These are phyloP conservation scores for Conchocele bisecta DNA, from an alignment of 2,888 invertebrate species.

Conservation along the genomic window DNA sequence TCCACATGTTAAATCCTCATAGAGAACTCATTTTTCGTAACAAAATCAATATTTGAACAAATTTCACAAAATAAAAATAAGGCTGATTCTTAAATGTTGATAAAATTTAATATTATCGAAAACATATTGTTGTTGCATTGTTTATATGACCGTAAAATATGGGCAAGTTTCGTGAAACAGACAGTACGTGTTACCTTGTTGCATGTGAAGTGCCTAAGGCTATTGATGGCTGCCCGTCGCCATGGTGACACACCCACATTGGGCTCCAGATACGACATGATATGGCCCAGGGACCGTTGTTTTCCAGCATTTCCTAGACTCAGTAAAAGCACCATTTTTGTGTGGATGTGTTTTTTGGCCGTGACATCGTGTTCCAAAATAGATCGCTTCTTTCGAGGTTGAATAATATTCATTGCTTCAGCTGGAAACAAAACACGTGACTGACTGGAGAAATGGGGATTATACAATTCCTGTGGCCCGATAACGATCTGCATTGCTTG, in stretches of 20 bases:
- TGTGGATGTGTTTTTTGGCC: slow-evolving; percentile 57
- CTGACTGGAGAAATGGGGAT: no score
- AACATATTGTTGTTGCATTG: no score
- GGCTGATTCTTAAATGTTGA: no score
- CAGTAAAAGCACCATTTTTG: slow-evolving; percentile 64
- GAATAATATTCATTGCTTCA: neutral
- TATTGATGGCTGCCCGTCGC: slow-evolving; percentile 65
- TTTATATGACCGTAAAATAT: no score
- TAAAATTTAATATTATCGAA: no score
- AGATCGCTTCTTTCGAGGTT: slow-evolving; percentile 34
- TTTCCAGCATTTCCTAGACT: slow-evolving; percentile 68
- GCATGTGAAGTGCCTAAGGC: slow-evolving; percentile 64
- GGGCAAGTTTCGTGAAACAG: no score
- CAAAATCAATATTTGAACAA: no score
- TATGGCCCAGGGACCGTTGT: slow-evolving; percentile 57
- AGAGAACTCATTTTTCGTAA: no score
- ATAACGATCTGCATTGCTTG: no score
- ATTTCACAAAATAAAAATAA: no score
- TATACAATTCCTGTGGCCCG: no score
- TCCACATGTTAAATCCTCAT: no score
- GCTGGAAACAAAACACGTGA: neutral
- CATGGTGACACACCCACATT: slow-evolving; percentile 59
- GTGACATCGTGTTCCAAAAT: slow-evolving; percentile 39
- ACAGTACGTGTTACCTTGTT: slow-evolving; percentile 67
- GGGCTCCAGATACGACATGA: slow-evolving; percentile 62